Conservation (phyloP, 2,113 vertebrate species). For the Casuarius casuarius region DNA sequence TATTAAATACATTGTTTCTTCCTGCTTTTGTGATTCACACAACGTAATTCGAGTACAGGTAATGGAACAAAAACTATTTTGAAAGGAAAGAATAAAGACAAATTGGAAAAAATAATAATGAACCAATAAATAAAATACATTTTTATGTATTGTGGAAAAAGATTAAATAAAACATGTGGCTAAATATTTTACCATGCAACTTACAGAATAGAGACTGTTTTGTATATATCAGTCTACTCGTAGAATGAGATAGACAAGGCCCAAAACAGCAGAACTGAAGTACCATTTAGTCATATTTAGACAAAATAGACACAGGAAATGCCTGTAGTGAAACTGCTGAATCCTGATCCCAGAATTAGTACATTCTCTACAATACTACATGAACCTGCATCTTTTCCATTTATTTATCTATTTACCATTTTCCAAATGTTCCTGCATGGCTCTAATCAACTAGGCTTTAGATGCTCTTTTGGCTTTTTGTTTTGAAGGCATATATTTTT, state of each 20-base stretch:
- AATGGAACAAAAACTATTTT: background rate
- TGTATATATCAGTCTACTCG: background rate
- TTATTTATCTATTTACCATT: slow-evolving; percentile 20
- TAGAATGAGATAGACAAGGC: slow-evolving; percentile 30
- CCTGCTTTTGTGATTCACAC: background rate
- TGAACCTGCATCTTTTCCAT: slow-evolving; percentile 21
- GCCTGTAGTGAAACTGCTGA: slow-evolving; percentile 41
- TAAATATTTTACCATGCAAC: background rate
- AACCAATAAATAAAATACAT: background rate
- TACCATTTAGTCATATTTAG: slow-evolving; percentile 9
- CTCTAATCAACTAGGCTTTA: background rate
- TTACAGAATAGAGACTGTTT: background rate
- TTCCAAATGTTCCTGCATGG: slow-evolving; percentile 7
- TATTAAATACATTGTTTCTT: background rate
- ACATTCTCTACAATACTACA: slow-evolving; percentile 6
- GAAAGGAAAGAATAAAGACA: background rate
- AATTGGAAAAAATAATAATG: background rate
- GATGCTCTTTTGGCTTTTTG: slow-evolving; percentile 8
- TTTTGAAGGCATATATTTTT: slow-evolving; percentile 14
- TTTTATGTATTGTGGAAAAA: background rate
- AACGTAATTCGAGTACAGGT: background rate
- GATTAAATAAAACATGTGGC: background rate
- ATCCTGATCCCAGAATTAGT: slow-evolving; percentile 35
- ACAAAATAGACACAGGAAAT: slow-evolving; percentile 49
- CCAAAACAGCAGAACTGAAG: slow-evolving; percentile 44